Evolutionary conservation across 2,888 invertebrate genomes (phyloP).

Genomic region (Molanna angustata): DNA sequence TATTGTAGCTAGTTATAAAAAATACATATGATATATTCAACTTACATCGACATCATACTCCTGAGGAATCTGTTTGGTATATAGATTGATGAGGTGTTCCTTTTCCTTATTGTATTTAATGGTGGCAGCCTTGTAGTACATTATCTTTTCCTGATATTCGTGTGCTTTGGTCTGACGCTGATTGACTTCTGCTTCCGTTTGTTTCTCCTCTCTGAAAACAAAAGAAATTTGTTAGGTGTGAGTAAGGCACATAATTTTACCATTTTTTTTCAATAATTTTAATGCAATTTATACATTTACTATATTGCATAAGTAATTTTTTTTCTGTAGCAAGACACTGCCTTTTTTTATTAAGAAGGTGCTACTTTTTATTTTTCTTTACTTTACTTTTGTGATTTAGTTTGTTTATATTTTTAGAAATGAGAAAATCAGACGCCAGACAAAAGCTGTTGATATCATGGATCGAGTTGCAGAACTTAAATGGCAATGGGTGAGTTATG

Average conservation of each 20-base stretch:
- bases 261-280: too few species aligned
- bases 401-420: too few species aligned
- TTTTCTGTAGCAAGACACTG: too few species aligned
- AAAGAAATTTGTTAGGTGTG: too few species aligned
- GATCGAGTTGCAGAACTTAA: too few species aligned
- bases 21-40: background rate
- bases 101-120: conserved; percentile 13
- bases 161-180: background rate
- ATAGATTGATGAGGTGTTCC: conserved; percentile 8
- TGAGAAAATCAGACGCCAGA: too few species aligned
- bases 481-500: too few species aligned
- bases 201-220: conserved; percentile 14
- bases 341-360: too few species aligned
- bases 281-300: too few species aligned
- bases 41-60: conserved; percentile 15
- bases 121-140: conserved; percentile 1
- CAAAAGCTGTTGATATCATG: too few species aligned
- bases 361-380: background rate
- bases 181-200: conserved; percentile 9
- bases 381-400: background rate
- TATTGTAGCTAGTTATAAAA: background rate
- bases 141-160: background rate
- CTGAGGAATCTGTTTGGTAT: conserved; percentile 17
- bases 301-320: too few species aligned
- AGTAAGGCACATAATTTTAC: too few species aligned